Base-by-base conservation (phyloP, 2,797 vertebrate species). In the Decapterus maruadsi region DNA sequence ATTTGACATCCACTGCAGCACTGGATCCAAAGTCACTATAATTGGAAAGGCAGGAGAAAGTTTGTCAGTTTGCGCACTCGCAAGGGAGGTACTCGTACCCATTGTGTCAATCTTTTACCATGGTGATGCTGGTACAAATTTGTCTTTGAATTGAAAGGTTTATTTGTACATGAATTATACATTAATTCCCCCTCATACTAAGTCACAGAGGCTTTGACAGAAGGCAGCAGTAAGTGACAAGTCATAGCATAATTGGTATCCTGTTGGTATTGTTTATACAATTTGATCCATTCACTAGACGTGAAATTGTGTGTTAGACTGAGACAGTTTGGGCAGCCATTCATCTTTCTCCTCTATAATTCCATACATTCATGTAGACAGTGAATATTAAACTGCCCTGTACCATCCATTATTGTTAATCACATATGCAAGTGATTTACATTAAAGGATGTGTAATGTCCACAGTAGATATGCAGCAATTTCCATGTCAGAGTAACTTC, bases 11-110 rank as follows among this genome's bases (percentile, higher is more conserved):
- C 76, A 79, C 77, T 66, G 82, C 87, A 80, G 63, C 3, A 55
- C 72, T 79, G 87, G 75, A 92, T 91, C 83, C 85, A 82, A 91
- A 92, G 86, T 92, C 91, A 92, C 92, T 93, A 92, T 92, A 91
- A 91, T 85, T 91, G 90, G 86, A 90, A 72, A 87, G 57, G 77
- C 84, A 83, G 80, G 77, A 75, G 75, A 84, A 89, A 88, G 82
- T 91, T 91, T 92, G 83, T 90, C 82, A 81, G 74, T 77, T 81
- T 78, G 71, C 38, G 19, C 67, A 78, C 72, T 81, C 85, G 81
- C 26, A 19, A 87, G 85, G 85, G 85, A 90, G 42, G 59, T 46
- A 67, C 70, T 81, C 57, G 80, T 81, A 84, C 91, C 85, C 88
- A 90, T 89, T 91, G 91, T 92, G 92, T 92, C 90, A 92, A 86